These are phyloP conservation scores for Babylonia areolata DNA, from an alignment of 1,140 invertebrate genomes.

Conservation along the genomic window DNA sequence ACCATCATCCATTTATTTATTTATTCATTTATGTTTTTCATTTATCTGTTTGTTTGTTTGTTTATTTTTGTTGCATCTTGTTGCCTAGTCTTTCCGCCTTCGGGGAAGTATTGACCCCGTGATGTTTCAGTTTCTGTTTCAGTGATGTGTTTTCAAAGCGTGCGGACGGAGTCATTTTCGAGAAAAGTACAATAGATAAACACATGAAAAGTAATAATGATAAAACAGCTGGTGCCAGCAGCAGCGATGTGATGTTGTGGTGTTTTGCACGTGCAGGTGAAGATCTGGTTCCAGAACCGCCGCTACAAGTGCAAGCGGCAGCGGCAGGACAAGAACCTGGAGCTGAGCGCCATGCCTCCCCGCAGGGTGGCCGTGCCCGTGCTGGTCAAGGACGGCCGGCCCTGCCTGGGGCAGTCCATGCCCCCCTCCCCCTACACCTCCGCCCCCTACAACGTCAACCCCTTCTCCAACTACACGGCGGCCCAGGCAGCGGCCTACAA, in stretches of 20 bases:
- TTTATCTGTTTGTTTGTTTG: too few relatives aligned
- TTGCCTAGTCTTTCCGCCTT: too few relatives aligned
- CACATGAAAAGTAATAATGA: constrained; percentile 81
- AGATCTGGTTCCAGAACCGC: constrained; percentile 80
- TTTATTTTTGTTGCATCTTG: too few relatives aligned
- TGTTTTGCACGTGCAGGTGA: constrained; percentile 70
- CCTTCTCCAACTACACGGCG: constrained; percentile 66
- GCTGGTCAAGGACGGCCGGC: constrained; percentile 96
- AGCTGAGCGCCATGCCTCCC: constrained; percentile 81
- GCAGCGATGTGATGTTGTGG: constrained; percentile 97
- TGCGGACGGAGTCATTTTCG: too few relatives aligned
- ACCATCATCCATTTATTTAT: too few relatives aligned
- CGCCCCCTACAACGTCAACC: constrained; percentile 65
- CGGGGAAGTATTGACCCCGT: constrained; percentile 53
- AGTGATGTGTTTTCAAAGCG: too few relatives aligned
- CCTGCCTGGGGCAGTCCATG: constrained; percentile 81
- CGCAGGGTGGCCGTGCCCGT: constrained; percentile 95
- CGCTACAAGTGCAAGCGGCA: constrained; percentile 95
- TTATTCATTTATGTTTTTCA: too few relatives aligned
- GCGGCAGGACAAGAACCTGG: constrained; percentile 72
- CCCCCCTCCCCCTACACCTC: constrained; percentile 64
- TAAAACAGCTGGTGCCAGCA: constrained; percentile 95
- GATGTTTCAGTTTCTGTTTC: too few relatives aligned
- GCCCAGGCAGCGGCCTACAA: constrained; percentile 60
- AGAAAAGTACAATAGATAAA: constrained; percentile 91